Conservation (phyloP, 2,113 vertebrate genomes). For the Grus americana region DNA sequence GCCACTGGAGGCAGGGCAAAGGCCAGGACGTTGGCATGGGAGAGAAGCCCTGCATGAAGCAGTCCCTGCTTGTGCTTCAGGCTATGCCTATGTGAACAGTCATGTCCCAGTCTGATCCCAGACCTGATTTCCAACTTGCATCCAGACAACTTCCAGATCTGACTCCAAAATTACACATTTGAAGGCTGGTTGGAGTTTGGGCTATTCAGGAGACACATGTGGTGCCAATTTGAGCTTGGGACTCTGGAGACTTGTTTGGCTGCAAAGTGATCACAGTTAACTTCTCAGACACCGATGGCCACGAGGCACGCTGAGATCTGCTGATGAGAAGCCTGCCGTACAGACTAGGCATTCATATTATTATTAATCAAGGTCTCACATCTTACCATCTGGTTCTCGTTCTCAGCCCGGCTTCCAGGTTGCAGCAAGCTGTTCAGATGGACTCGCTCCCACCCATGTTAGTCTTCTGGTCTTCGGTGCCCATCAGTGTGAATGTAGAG, state of each 20-base stretch:
- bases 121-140: not conserved
- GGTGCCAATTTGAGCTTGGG: not conserved
- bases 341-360: not conserved
- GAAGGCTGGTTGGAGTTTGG: not conserved
- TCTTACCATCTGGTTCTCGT: not conserved
- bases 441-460: not conserved
- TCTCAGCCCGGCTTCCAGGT: slow-evolving; percentile 3
- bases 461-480: not conserved
- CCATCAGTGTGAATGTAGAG: accelerated
- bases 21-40: not conserved
- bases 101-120: not conserved
- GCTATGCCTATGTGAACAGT: not conserved
- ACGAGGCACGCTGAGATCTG: not conserved
- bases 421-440: not conserved
- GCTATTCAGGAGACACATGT: not conserved
- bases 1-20: not conserved
- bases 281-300: not conserved
- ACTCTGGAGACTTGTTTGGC: not conserved
- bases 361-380: not conserved
- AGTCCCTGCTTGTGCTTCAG: not conserved
- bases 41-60: not conserved
- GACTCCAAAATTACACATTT: not conserved
- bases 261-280: not conserved
- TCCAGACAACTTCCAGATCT: not conserved
- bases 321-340: not conserved